phyloP scores from a whole-genome alignment of 2,113 vertebrate genomes.

The Ptychochromis oligacanthus region DNA sequence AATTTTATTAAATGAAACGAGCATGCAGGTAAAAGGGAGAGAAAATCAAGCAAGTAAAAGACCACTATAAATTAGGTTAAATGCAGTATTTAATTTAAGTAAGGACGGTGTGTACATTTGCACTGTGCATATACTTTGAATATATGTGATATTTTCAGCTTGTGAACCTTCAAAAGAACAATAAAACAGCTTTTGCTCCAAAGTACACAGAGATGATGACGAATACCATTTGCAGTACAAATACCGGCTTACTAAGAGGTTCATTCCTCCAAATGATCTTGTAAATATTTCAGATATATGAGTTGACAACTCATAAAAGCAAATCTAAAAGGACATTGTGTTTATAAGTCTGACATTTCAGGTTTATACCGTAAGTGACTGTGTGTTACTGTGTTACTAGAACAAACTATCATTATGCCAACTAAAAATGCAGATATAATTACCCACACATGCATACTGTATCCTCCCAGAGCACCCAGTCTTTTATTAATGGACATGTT shows the following conservation, averaged over 20 bases:
- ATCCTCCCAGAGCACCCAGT: not conserved
- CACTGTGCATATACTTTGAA: not conserved
- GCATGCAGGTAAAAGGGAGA: not conserved
- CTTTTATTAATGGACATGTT: not conserved
- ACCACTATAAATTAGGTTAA: not conserved
- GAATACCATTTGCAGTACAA: slow-evolving; percentile 8
- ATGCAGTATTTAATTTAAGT: not conserved
- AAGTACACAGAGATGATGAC: not conserved
- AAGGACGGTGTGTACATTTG: not conserved
- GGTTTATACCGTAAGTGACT: slow-evolving; percentile 17
- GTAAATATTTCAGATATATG: slow-evolving; percentile 55
- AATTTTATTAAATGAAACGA: not conserved
- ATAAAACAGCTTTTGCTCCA: not conserved
- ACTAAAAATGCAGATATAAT: slow-evolving; percentile 33
- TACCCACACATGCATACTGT: not conserved
- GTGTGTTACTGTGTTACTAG: slow-evolving; percentile 5
- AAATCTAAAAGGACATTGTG: slow-evolving; percentile 27
- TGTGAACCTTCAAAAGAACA: not conserved
- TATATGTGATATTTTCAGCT: not conserved
- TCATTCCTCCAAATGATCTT: slow-evolving; percentile 41
- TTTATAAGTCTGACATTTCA: slow-evolving; percentile 10
- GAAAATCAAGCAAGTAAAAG: not conserved
- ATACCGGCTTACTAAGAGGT: slow-evolving; percentile 18
- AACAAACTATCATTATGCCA: slow-evolving; percentile 5
- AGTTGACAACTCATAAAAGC: slow-evolving; percentile 23